These are phyloP conservation scores for Rhimphoctona megacephalus DNA, from an alignment of 2,888 invertebrate genomes.

Conservation along the genomic window DNA sequence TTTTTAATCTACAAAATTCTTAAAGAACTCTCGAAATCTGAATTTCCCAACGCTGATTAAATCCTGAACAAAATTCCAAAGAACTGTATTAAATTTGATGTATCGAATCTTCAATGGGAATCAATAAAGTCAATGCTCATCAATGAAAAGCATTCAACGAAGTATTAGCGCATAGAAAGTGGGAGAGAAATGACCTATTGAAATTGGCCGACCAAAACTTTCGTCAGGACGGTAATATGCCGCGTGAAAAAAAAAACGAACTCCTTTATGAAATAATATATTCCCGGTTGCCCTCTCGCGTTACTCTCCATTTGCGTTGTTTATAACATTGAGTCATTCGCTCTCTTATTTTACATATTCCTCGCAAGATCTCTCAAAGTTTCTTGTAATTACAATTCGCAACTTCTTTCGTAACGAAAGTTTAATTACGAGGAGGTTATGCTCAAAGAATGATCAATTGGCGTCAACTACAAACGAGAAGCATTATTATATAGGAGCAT, in stretches of 20 bases:
- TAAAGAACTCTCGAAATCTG: neutral
- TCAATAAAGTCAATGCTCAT: neutral
- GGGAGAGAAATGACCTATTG: neutral
- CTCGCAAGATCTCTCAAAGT: constrained; percentile 13
- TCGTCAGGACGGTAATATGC: constrained; percentile 3
- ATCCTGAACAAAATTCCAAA: neutral
- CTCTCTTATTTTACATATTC: neutral
- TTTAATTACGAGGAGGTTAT: neutral
- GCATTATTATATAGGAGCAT: neutral
- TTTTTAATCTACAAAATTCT: neutral
- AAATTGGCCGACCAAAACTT: constrained; percentile 6
- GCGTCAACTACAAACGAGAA: neutral
- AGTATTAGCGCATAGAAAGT: neutral
- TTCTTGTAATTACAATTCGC: constrained; percentile 31
- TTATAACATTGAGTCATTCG: constrained; percentile 10
- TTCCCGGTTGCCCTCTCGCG: neutral
- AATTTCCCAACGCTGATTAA: neutral
- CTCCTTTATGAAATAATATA: constrained; percentile 13
- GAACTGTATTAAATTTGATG: neutral
- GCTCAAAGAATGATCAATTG: neutral
- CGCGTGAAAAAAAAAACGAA: neutral
- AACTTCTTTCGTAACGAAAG: constrained; percentile 42
- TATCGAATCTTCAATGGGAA: neutral
- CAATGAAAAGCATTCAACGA: neutral
- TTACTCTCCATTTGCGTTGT: constrained; percentile 23